A percentile compares a stretch with the other conserved stretches of the same genome.
Evolutionary conservation across 1,140 invertebrate genomes (phyloP).

Genomic region (Heliconius melpomene): DNA sequence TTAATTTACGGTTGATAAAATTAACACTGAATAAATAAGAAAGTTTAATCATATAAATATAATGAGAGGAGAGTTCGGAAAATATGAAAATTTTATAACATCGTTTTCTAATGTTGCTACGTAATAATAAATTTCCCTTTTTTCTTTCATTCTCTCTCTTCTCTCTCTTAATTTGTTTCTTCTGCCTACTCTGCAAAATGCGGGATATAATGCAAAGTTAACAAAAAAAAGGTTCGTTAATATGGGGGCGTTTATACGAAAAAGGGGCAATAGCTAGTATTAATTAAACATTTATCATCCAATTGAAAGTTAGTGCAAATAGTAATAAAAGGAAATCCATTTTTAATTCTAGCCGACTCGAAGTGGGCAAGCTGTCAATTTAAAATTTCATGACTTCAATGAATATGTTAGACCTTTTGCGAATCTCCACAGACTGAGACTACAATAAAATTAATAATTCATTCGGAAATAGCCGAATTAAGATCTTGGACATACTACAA

Average conservation of each 20-base stretch:
- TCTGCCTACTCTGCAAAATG: too few species aligned
- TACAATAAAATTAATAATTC: not conserved
- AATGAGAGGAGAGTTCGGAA: constrained; percentile 10
- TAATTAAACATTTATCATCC: not conserved
- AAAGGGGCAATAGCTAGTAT: not conserved
- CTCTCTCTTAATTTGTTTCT: too few species aligned
- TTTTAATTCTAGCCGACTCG: not conserved
- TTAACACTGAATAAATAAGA: constrained; percentile 30
- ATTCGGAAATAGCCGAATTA: not conserved
- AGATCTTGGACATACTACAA: too few species aligned
- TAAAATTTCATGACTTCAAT: constrained; percentile 9
- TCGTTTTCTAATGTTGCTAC: not conserved
- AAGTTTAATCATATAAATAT: constrained; percentile 20
- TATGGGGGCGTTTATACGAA: not conserved
- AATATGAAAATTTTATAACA: not conserved
- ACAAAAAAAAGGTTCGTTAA: not conserved
- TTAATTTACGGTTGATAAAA: constrained; percentile 28
- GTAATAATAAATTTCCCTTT: not conserved
- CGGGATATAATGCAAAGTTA: too few species aligned
- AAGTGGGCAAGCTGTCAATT: not conserved
- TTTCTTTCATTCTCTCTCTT: too few species aligned
- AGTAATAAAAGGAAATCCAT: not conserved
- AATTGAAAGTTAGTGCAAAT: not conserved
- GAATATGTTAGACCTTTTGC: not conserved
- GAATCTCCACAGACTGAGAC: not conserved